Conservation (phyloP, 2,888 invertebrate species). For the Elmis aenea region DNA sequence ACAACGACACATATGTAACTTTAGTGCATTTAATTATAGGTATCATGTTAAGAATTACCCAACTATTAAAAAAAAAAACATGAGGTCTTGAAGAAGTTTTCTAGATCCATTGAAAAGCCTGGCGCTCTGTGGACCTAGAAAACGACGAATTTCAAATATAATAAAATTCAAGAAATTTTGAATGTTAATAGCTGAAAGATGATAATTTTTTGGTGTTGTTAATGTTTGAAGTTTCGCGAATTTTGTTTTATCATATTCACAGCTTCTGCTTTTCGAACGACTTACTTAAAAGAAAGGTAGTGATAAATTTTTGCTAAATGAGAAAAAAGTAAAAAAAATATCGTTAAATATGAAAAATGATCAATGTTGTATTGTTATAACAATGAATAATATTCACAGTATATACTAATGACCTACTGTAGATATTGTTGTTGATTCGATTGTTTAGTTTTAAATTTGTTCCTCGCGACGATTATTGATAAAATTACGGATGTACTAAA, state of each 20-base stretch:
- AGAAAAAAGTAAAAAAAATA: conserved; percentile 43
- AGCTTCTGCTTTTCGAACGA: conserved; percentile 35
- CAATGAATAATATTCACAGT: conserved; percentile 47
- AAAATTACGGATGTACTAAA: conserved; percentile 18
- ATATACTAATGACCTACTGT: conserved; percentile 42
- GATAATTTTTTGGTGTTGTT: too few species aligned
- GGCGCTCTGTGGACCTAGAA: too few species aligned
- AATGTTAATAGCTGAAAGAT: too few species aligned
- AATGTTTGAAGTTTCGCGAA: too few species aligned
- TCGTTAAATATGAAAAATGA: conserved; percentile 55
- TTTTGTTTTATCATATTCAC: too few species aligned
- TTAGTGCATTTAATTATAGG: conserved; percentile 19
- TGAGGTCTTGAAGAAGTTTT: too few species aligned
- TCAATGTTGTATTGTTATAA: conserved; percentile 64
- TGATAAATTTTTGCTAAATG: conserved; percentile 41
- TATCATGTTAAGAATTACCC: too few species aligned
- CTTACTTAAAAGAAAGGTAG: conserved; percentile 34
- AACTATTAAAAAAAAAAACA: too few species aligned
- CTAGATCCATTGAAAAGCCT: too few species aligned
- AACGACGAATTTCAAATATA: too few species aligned
- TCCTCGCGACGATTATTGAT: conserved; percentile 28
- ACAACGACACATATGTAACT: conserved; percentile 47
- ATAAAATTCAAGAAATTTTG: too few species aligned
- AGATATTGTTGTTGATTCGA: conserved; percentile 47
- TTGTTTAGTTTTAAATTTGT: conserved; percentile 35